phyloP scores from a whole-genome alignment of 2,113 vertebrate genomes.

The Furnarius figulus region DNA sequence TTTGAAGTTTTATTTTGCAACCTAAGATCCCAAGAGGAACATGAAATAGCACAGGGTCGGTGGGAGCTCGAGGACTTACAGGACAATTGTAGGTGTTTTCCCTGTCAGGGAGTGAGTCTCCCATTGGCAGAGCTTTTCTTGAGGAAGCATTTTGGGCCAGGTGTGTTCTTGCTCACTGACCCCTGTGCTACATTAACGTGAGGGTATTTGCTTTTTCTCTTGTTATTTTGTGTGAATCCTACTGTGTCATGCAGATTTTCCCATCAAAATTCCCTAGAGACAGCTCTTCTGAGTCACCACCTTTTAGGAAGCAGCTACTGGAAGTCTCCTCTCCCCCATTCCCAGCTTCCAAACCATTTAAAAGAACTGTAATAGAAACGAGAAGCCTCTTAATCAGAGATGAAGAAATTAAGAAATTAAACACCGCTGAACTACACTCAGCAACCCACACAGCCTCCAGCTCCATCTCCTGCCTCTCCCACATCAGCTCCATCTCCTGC shows the following conservation, averaged over 20 bases:
- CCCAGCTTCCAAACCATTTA: background rate
- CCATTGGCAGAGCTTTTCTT: background rate
- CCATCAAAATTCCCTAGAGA: background rate
- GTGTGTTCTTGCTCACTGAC: background rate
- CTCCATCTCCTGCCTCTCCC: background rate
- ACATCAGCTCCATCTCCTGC: background rate
- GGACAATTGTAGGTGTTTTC: background rate
- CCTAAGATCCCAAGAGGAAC: background rate
- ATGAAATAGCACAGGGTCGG: background rate
- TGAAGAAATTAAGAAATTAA: background rate
- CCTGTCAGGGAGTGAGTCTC: rapidly evolving
- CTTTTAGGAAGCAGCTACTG: background rate
- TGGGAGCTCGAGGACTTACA: background rate
- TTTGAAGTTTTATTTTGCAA: background rate
- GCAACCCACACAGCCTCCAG: background rate
- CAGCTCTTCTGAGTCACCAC: background rate
- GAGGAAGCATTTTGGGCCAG: background rate
- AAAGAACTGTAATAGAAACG: background rate
- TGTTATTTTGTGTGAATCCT: background rate
- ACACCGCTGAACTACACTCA: too few species aligned
- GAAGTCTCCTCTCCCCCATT: background rate
- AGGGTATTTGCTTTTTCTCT: background rate
- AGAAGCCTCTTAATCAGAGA: background rate
- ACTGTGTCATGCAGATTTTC: background rate
- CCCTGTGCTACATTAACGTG: background rate